phyloP scores from a whole-genome alignment of 2,797 vertebrate species.

The Scomberomorus guttatus region DNA sequence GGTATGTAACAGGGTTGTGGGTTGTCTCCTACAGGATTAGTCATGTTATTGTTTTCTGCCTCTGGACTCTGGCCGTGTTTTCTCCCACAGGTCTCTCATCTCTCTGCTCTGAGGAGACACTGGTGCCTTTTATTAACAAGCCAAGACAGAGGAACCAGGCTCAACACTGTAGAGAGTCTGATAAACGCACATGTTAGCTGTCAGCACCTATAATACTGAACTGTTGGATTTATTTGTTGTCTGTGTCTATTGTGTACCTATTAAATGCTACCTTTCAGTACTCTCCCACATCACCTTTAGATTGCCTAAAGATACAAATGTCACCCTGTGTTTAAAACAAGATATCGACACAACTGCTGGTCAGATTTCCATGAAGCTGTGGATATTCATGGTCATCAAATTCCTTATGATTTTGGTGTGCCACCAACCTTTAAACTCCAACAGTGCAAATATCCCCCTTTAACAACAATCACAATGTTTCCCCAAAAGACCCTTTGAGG shows the following conservation, averaged over 20 bases:
- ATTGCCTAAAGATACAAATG: too few species aligned
- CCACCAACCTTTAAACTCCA: too few species aligned
- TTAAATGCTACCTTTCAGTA: neutral
- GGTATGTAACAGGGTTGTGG: conserved; percentile 13
- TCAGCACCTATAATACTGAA: neutral
- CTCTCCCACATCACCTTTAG: neutral
- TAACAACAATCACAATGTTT: too few species aligned
- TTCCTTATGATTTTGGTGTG: too few species aligned
- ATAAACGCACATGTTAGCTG: conserved; percentile 2
- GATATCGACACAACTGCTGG: too few species aligned
- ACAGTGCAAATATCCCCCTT: too few species aligned
- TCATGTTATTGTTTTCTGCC: conserved; percentile 36
- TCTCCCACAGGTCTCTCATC: conserved; percentile 17
- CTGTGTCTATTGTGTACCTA: neutral
- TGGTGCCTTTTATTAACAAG: conserved; percentile 24
- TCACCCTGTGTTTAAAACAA: too few species aligned
- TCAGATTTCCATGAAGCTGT: too few species aligned
- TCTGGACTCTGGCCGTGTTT: conserved; percentile 11
- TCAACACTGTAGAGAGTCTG: neutral
- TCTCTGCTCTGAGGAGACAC: neutral
- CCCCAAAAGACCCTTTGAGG: too few species aligned
- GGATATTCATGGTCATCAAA: too few species aligned
- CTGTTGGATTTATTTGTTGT: neutral
- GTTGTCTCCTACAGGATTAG: conserved; percentile 29
- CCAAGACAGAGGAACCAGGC: neutral